These are phyloP conservation scores for Parasteatoda lunata DNA, from an alignment of 2,888 invertebrate genomes.

Conservation along the genomic window DNA sequence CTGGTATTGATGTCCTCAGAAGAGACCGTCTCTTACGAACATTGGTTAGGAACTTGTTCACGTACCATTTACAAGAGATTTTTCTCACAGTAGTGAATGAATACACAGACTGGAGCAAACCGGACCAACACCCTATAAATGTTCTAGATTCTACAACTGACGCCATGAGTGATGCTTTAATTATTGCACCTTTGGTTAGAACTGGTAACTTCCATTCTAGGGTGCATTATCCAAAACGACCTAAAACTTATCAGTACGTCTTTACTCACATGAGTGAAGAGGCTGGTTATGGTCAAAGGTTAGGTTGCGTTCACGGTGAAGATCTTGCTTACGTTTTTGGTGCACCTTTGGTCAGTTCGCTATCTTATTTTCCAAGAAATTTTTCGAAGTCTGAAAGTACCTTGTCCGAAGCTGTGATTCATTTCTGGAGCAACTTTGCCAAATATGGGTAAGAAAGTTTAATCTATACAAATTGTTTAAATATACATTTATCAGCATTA, in stretches of 20 bases:
- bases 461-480: neutral
- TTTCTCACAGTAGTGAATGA: conserved; percentile 84
- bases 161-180: conserved; percentile 92
- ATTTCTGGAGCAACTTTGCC: conserved; percentile 75
- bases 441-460: conserved; percentile 70
- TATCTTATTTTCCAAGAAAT: conserved; percentile 80
- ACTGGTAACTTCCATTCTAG: conserved; percentile 90
- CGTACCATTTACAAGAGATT: conserved; percentile 67
- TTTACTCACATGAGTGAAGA: conserved; percentile 73
- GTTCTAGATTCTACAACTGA: conserved; percentile 82
- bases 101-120: conserved; percentile 96
- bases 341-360: conserved; percentile 77
- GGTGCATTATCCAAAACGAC: conserved; percentile 74
- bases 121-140: conserved; percentile 76
- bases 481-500: no score
- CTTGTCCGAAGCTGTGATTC: conserved; percentile 83
- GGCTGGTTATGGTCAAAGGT: conserved; percentile 77
- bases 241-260: conserved; percentile 72
- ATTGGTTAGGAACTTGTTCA: conserved; percentile 73
- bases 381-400: conserved; percentile 84
- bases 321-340: conserved; percentile 85
- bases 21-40: conserved; percentile 83
- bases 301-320: conserved; percentile 85
- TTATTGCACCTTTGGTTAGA: conserved; percentile 90
- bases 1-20: conserved; percentile 92